Base-by-base conservation (phyloP, 2,797 vertebrate species). In the Rhynchotus rufescens region DNA sequence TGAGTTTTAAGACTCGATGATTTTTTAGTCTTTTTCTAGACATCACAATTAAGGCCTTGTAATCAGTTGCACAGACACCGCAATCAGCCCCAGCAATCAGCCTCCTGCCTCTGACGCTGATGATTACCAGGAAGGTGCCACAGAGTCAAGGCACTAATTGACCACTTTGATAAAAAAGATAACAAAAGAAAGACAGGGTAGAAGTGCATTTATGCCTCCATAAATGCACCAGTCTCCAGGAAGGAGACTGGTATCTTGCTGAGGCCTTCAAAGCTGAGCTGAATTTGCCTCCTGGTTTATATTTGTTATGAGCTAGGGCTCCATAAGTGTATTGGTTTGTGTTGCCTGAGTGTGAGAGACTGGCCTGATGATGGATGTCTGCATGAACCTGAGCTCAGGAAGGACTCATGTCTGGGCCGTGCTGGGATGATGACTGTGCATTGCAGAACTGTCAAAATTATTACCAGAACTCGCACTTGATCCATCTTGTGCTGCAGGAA, bases 21-120 rank as follows among this genome's bases (percentile, higher is more conserved):
- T 49, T 88, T 92, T 73, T 94, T 16, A 87, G 56, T 45, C 56
- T 64, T 77, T 76, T 76, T 59, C 22, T 36, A 68, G 71, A 74
- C 56, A n/a, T 84, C 42, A 40, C 67, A 92, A 91, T 94, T 86
- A 96, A 75, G 80, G n/a, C 52, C 47, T 17, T 59, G n/a, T 60
- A 80, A 91, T 95, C 91, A 90, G 52, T 62, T 56, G 60, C 54
- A 67, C 57, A 2, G 1, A 84, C 26, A n/a, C 20, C 0, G 61
- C 80, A 96, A 92, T 94, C 94, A 96, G 83, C 52, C 80, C 62
- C 90, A 87, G 90, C 85, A 95, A 96, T 96, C 96, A 95, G 76
- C 90, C 93, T 91, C 90, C 91, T 76, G 74, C 87, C 56, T 95
- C 90, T 91, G 80, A 72, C 0, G 2, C 59, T 84, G 89, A 64